These are phyloP conservation scores for Steinernema scapterisci DNA, from an alignment of 2,888 invertebrate genomes.

Conservation along the genomic window DNA sequence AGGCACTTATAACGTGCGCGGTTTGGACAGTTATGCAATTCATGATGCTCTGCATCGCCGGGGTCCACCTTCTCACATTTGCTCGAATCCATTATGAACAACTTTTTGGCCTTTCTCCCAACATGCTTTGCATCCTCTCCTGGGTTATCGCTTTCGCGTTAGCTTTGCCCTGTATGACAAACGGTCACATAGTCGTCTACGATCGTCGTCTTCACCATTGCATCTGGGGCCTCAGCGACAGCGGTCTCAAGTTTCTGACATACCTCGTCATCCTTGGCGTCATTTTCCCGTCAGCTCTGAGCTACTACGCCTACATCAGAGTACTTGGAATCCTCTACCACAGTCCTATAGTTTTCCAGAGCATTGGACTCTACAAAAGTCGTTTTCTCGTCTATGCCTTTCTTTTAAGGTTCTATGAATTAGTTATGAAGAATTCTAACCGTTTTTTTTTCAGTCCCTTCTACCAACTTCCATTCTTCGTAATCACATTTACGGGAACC, in stretches of 20 bases:
- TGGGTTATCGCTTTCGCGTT: conserved; percentile 65
- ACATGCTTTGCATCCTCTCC: conserved; percentile 57
- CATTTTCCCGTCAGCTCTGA: conserved; percentile 59
- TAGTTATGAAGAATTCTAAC: not conserved
- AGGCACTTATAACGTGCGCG: conserved; percentile 64
- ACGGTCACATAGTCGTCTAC: conserved; percentile 65
- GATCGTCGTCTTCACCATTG: conserved; percentile 57
- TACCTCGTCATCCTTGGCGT: conserved; percentile 66
- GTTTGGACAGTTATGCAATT: conserved; percentile 65
- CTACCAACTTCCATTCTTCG: conserved; percentile 63
- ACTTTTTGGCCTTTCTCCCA: conserved; percentile 64
- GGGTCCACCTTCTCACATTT: conserved; percentile 67
- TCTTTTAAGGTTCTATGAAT: conserved; percentile 52
- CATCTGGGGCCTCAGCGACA: conserved; percentile 63
- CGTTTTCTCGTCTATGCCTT: conserved; percentile 66
- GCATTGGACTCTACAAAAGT: conserved; percentile 64
- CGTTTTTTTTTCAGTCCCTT: conserved; percentile 54
- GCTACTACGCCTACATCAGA: conserved; percentile 64
- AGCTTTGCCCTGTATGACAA: conserved; percentile 66
- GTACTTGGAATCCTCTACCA: conserved; percentile 67
- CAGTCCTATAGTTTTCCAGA: conserved; percentile 66
- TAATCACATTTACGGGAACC: conserved; percentile 53
- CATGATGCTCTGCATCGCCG: conserved; percentile 67
- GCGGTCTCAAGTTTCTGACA: conserved; percentile 65
- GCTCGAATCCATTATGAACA: conserved; percentile 68